These are phyloP conservation scores for Microchrysa polita DNA, from an alignment of 2,888 invertebrate species.

Conservation along the genomic window DNA sequence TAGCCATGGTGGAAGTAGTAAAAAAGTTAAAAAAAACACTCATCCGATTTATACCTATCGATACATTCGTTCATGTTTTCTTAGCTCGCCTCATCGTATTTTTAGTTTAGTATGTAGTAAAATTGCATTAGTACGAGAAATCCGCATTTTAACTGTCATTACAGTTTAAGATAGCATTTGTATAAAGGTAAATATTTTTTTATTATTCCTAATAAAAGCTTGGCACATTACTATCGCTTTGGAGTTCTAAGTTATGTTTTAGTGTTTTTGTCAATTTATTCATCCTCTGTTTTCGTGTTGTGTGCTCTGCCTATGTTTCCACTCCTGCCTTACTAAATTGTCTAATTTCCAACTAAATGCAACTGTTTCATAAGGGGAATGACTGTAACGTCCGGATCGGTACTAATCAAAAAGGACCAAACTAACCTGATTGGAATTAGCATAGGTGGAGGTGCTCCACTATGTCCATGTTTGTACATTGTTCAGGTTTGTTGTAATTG, in stretches of 20 bases:
- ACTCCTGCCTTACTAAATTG: neutral
- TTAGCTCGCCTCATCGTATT: too few relatives aligned
- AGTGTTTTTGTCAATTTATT: neutral
- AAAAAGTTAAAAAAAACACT: too few relatives aligned
- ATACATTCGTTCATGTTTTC: too few relatives aligned
- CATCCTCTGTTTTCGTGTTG: conserved; percentile 11
- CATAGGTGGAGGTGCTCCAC: conserved; percentile 94
- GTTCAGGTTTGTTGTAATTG: conserved; percentile 75
- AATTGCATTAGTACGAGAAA: too few relatives aligned
- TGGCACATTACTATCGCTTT: neutral
- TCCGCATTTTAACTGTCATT: too few relatives aligned
- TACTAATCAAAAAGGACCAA: conserved; percentile 89
- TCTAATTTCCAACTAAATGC: neutral
- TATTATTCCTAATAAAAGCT: conserved; percentile 11
- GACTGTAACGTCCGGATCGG: conserved; percentile 94
- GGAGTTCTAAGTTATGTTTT: neutral
- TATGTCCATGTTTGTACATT: conserved; percentile 97
- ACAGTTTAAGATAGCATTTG: neutral
- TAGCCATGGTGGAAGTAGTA: too few relatives aligned
- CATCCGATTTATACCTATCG: too few relatives aligned
- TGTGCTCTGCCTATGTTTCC: neutral
- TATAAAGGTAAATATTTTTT: conserved; percentile 23
- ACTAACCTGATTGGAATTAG: conserved; percentile 96
- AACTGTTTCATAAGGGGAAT: conserved; percentile 80
- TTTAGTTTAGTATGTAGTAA: too few relatives aligned